Base-by-base conservation (phyloP, 2,888 invertebrate genomes). In the Ornithoptera priamus region DNA sequence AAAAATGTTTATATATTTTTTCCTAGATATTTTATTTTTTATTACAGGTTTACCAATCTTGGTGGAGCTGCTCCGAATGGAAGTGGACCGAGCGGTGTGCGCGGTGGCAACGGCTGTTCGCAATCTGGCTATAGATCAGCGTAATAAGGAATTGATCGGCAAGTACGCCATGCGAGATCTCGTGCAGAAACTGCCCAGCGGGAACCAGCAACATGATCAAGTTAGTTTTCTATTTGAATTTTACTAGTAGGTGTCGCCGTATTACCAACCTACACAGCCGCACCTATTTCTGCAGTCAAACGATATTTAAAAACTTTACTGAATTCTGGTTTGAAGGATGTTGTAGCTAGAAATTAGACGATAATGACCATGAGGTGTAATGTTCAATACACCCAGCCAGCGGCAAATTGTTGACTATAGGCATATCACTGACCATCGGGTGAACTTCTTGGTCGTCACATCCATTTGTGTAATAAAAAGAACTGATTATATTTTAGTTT, bases 101-200 rank as follows among this genome's bases (percentile, higher is more conserved):
- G 99, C 99, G 1, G 99, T 99, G 58, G 99, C 99, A 0, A 99
- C 99, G 0, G 99, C 99, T 0, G 94, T 99, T 46, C 94, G 99
- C 75, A 99, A 99, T 92, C 94, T 99, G 76, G 99, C 99, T 75
- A 97, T 99, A 79, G 99, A 99, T 91, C 97, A 97, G 84, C 95
- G 98, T 75, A 99, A 99, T 86, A 98, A 99, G 87, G 99, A 99
- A 91, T 94, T 99, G 72, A 99, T 99, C 84, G 99, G 99, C 82
- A 99, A 99, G 89, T 99, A 99, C 90, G 99, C 99, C 22, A 98
- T 99, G 97, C 94, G 97, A 70, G 99, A 99, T 91, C 94, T 99
- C 72, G 98, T 99, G 75, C 97, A 98, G 87, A 99, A 99, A 86
- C 93, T 99, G 80, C 99, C 99, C 0, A 96, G 97, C 62, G 96